Conservation (phyloP, 2,888 invertebrate genomes). For the Dolichomitus sp. region DNA sequence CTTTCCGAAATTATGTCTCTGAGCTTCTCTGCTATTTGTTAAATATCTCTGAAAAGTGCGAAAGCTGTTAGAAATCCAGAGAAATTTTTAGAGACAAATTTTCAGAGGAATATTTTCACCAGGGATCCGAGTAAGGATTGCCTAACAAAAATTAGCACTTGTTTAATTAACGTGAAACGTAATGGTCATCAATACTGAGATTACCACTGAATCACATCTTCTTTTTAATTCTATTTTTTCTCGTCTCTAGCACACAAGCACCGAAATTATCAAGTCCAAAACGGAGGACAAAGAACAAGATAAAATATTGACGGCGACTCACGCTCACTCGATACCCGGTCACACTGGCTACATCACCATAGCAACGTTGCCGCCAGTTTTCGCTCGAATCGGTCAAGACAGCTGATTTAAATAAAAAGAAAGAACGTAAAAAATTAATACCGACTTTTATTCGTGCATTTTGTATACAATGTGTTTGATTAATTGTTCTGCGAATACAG, state of each 20-base stretch:
- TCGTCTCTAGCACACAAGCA: slow-evolving; percentile 70
- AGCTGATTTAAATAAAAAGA: slow-evolving; percentile 44
- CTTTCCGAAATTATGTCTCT: too few relatives aligned
- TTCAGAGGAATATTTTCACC: too few relatives aligned
- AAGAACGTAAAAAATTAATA: slow-evolving; percentile 47
- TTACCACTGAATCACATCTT: too few relatives aligned
- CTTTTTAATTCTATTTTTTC: not conserved
- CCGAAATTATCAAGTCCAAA: slow-evolving; percentile 76
- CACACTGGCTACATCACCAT: slow-evolving; percentile 99
- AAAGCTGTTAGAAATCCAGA: too few relatives aligned
- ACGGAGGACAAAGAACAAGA: slow-evolving; percentile 80
- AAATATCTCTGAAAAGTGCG: too few relatives aligned
- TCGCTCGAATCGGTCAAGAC: slow-evolving; percentile 83
- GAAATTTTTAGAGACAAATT: too few relatives aligned
- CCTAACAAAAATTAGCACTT: too few relatives aligned
- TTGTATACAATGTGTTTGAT: slow-evolving; percentile 57
- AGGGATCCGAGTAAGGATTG: too few relatives aligned
- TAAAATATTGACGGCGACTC: slow-evolving; percentile 90
- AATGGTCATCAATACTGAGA: too few relatives aligned
- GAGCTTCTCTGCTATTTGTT: too few relatives aligned
- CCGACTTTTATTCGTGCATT: slow-evolving; percentile 63
- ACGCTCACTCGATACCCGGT: slow-evolving; percentile 93
- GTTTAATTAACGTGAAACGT: too few relatives aligned
- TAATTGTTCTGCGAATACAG: slow-evolving; percentile 17
- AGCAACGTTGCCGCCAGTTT: slow-evolving; percentile 93